Percentiles rank a stretch among this genome's conserved stretches.
Evolutionary conservation across 2,888 invertebrate species (phyloP).

Genomic region (Oscheius sp.): DNA sequence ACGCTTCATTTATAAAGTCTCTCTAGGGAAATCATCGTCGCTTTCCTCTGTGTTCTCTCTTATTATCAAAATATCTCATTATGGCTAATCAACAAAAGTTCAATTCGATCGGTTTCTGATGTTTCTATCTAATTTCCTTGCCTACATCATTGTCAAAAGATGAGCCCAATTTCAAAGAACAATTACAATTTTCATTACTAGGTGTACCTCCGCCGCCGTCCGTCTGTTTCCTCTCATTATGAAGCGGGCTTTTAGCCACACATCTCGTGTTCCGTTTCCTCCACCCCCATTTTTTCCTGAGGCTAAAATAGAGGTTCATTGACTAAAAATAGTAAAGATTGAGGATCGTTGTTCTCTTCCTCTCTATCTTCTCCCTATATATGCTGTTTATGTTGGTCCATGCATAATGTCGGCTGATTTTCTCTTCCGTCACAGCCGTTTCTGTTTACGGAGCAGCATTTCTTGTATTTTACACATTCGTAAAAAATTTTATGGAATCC

Average conservation of each 20-base stretch:
- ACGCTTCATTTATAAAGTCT: too few relatives aligned
- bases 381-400: conserved; percentile 34
- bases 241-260: background rate
- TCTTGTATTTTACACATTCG: background rate
- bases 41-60: conserved; percentile 11
- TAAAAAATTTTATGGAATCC: too few relatives aligned
- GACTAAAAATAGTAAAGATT: background rate
- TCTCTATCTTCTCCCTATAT: conserved; percentile 17
- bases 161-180: conserved; percentile 18
- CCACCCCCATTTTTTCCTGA: background rate
- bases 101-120: background rate
- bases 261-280: conserved; percentile 8
- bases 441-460: conserved; percentile 29
- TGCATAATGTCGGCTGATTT: conserved; percentile 37
- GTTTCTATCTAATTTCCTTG: background rate
- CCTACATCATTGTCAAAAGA: background rate
- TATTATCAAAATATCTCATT: background rate
- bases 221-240: conserved; percentile 9
- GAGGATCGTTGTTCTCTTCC: background rate
- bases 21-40: background rate
- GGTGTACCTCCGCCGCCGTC: conserved; percentile 21
- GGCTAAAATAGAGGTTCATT: background rate
- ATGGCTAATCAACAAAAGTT: too few relatives aligned
- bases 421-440: conserved; percentile 35
- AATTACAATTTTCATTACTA: conserved; percentile 28